A percentile compares a stretch with the other conserved stretches of the same genome.
These are phyloP conservation scores for Mythimna vitellina DNA, from an alignment of 2,888 invertebrate species.

Conservation along the genomic window DNA sequence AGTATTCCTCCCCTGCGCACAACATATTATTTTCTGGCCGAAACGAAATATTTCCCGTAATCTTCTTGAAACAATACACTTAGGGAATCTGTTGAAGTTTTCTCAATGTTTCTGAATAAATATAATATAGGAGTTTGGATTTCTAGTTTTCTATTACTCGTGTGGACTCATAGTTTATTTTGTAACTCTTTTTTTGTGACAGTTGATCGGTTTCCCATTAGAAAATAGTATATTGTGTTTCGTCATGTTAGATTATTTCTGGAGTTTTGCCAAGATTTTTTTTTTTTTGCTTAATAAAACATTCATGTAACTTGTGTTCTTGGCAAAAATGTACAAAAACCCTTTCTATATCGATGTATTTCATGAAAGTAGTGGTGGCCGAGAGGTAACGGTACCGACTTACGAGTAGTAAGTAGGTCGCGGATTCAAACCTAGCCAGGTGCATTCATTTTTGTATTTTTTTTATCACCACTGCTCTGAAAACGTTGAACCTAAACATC, in stretches of 20 bases:
- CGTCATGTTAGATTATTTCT: conserved; percentile 8
- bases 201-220: conserved; percentile 28
- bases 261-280: conserved; percentile 17
- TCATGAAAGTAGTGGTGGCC: too few species aligned
- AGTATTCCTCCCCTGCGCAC: conserved; percentile 52
- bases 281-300: not conserved
- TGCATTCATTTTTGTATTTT: too few species aligned
- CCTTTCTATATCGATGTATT: not conserved
- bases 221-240: conserved; percentile 16
- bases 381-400: too few species aligned
- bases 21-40: conserved; percentile 61
- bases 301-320: not conserved
- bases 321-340: not conserved
- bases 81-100: conserved; percentile 58
- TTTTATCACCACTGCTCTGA: too few species aligned
- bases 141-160: conserved; percentile 41
- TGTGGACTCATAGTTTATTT: conserved; percentile 26
- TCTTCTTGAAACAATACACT: conserved; percentile 63
- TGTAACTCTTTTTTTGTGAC: conserved; percentile 10
- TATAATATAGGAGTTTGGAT: conserved; percentile 31
- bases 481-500: too few species aligned
- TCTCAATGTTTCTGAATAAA: conserved; percentile 48
- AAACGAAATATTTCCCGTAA: conserved; percentile 57
- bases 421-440: too few species aligned
- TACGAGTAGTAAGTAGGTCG: too few species aligned